Conservation (phyloP, 2,797 vertebrate genomes). For the Momotus momota region DNA sequence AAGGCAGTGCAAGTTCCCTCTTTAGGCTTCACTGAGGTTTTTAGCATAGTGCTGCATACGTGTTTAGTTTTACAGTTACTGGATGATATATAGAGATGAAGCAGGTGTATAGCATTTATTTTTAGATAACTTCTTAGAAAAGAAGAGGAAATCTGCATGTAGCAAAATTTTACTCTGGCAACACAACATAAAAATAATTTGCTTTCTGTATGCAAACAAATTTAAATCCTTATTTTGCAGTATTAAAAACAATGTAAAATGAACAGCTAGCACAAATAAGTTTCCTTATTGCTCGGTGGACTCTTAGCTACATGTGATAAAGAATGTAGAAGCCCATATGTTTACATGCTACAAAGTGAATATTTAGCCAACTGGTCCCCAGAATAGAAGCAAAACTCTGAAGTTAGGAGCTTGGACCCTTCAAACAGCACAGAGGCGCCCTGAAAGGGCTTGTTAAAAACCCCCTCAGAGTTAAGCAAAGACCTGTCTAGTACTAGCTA, state of each 20-base stretch:
- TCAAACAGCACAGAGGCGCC: neutral
- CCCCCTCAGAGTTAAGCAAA: neutral
- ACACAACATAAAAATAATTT: constrained; percentile 60
- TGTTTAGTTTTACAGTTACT: constrained; percentile 5
- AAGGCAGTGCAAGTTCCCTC: neutral
- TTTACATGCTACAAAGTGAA: constrained; percentile 43
- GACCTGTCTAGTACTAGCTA: neutral
- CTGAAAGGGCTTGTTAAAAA: neutral
- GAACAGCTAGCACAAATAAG: constrained; percentile 55
- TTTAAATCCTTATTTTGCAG: constrained; percentile 42
- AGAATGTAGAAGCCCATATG: constrained; percentile 58
- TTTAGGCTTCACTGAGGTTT: neutral
- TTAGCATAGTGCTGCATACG: neutral
- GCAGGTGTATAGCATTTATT: constrained; percentile 57
- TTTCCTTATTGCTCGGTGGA: constrained; percentile 48
- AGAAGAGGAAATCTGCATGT: constrained; percentile 24
- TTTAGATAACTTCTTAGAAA: constrained; percentile 55
- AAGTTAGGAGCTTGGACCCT: neutral
- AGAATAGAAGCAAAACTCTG: constrained; percentile 42
- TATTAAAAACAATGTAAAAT: constrained; percentile 59
- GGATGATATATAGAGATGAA: neutral
- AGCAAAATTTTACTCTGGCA: constrained; percentile 56
- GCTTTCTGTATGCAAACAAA: constrained; percentile 67
- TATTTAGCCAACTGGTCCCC: constrained; percentile 54
- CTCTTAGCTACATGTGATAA: constrained; percentile 40